A percentile compares a stretch with the other conserved stretches of the same genome.
These are phyloP conservation scores for Mesembrinibis cayennensis DNA, from an alignment of 2,113 vertebrate genomes.

Conservation along the genomic window DNA sequence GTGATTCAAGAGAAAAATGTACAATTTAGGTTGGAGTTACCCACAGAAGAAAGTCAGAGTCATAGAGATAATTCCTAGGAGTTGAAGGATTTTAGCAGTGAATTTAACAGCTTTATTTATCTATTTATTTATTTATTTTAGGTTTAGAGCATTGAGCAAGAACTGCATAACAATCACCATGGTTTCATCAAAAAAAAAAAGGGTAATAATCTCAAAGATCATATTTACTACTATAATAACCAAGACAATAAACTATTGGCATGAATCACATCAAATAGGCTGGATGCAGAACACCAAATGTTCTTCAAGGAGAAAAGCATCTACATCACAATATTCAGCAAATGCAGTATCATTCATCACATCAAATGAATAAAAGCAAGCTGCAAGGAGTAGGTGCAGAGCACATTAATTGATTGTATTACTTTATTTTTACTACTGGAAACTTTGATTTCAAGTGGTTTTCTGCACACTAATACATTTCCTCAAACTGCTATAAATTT, in stretches of 20 bases:
- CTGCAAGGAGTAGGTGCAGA: not conserved
- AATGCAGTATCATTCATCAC: not conserved
- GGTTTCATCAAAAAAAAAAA: not conserved
- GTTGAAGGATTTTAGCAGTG: not conserved
- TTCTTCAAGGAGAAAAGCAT: not conserved
- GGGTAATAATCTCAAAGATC: not conserved
- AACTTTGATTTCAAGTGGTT: not conserved
- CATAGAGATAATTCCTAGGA: not conserved
- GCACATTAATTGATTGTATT: not conserved
- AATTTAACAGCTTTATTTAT: not conserved
- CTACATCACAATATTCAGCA: not conserved
- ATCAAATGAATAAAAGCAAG: not conserved
- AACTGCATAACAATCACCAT: not conserved
- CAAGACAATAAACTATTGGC: not conserved
- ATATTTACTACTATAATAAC: not conserved
- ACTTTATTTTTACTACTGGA: not conserved
- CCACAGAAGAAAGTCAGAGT: not conserved
- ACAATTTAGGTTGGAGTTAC: not conserved
- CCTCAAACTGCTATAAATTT: not conserved
- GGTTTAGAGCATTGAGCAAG: not conserved
- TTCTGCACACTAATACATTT: not conserved
- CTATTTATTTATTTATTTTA: not conserved
- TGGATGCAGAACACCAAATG: accelerated
- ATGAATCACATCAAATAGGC: not conserved
- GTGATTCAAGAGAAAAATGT: not conserved